Evolutionary conservation across 1,140 invertebrate species (phyloP).

Genomic region (Drosophila funebris): DNA sequence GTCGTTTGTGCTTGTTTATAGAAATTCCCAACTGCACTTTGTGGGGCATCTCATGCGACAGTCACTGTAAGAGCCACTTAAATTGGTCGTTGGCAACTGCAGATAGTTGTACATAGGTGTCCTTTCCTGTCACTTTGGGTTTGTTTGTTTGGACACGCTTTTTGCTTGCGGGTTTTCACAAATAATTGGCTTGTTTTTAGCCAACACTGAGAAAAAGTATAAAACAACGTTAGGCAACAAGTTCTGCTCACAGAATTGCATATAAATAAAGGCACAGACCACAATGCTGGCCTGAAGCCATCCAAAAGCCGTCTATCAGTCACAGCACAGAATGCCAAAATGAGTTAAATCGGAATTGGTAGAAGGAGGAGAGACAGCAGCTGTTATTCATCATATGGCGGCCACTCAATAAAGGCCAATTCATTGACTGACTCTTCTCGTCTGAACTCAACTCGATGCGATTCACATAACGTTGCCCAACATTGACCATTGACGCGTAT

Average conservation of each 20-base stretch:
- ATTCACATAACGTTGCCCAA: slow-evolving; percentile 32
- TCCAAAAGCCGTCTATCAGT: slow-evolving; percentile 37
- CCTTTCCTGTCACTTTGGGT: slow-evolving; percentile 21
- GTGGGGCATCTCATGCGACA: slow-evolving; percentile 2
- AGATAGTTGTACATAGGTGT: neutral
- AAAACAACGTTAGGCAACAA: neutral
- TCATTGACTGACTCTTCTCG: slow-evolving; percentile 22
- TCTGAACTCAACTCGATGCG: neutral
- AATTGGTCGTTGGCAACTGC: slow-evolving; percentile 29
- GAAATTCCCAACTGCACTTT: neutral
- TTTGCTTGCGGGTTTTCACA: slow-evolving; percentile 46
- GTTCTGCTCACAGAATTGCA: neutral
- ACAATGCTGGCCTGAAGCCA: neutral
- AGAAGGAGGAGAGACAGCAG: neutral
- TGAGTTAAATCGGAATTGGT: neutral
- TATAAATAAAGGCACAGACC: slow-evolving; percentile 20
- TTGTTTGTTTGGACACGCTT: neutral
- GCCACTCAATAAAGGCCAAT: slow-evolving; percentile 60
- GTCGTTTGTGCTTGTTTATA: neutral
- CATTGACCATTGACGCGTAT: slow-evolving; percentile 68
- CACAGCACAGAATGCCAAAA: slow-evolving; percentile 1
- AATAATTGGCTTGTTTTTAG: slow-evolving; percentile 74
- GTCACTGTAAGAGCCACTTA: slow-evolving; percentile 61
- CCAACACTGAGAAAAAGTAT: neutral
- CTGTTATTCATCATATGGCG: slow-evolving; percentile 39